Base-by-base conservation (phyloP, 2,797 vertebrate species). In the Glyptemys insculpta region DNA sequence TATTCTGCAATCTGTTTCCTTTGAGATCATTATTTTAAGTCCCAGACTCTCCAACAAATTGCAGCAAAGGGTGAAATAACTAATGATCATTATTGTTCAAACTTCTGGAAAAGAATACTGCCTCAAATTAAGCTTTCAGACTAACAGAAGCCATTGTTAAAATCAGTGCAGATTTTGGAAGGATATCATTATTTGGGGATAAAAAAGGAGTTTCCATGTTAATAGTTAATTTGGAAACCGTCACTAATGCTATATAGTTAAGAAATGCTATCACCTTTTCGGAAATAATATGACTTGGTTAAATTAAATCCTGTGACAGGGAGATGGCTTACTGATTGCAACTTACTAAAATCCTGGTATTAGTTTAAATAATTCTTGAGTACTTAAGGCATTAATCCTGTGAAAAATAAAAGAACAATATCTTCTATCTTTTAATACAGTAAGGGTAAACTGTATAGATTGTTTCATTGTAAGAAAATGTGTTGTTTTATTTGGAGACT, bases 21-120 rank as follows among this genome's bases (percentile, higher is more conserved):
- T 79, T 94, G 88, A 95, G 84, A 91, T 85, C 94, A 89, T 91
- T 95, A 87, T 83, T 47, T 95, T 95, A 97, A 95, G 87, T 91
- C 81, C 34, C 52, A 92, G 87, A 78, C 83, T 96, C 91, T 95
- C 52, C 41, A 95, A 92, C 2, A 85, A 85, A 95, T 12, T 78
- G 82, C 90, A 94, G 88, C n/a, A 97, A 95, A 81, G 80, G 87
- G 56, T 79, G 21, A 90, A 97, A 95, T 27, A 89, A 68, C 79
- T 93, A 94, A 88, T 57, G 95, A 87, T 76, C 78, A 79, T 93
- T 94, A 56, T 1, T 94, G 79, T 85, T 94, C 95, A 92, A 72
- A 81, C 62, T 88, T 78, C 37, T 57, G 68, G 78, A 59, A 96
- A 96, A 96, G 88, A 87, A 93, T 83, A 83, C 54, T 53, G 9